These are phyloP conservation scores for Microctenopoma steveboyesi DNA, from an alignment of 2,797 vertebrate species.

Conservation along the genomic window DNA sequence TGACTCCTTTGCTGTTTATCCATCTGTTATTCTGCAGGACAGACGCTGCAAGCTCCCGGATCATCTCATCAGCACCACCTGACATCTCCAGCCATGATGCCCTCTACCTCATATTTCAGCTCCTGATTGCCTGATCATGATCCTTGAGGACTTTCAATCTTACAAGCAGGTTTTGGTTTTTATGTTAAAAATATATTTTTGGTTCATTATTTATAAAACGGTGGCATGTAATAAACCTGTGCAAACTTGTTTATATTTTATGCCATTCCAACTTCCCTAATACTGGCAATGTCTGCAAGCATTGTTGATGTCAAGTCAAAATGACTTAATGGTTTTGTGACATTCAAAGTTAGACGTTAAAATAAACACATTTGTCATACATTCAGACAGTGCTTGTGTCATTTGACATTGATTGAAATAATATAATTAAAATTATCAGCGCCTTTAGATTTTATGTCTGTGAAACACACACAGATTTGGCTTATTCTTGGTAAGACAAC, in stretches of 20 bases:
- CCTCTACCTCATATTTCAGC: constrained; percentile 75
- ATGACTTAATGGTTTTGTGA: background rate
- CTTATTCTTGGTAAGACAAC: background rate
- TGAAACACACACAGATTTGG: background rate
- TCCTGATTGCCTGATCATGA: constrained; percentile 41
- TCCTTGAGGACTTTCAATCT: background rate
- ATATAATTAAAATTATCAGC: background rate
- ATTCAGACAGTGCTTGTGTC: background rate
- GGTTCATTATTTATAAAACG: background rate
- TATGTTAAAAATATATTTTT: background rate
- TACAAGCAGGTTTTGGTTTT: background rate
- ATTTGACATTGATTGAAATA: background rate
- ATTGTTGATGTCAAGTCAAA: background rate
- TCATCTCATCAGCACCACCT: constrained; percentile 80
- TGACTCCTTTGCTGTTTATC: background rate
- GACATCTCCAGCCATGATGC: constrained; percentile 70
- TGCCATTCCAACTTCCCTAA: background rate
- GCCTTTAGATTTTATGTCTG: background rate
- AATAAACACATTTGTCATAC: constrained; percentile 1
- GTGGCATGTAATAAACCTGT: background rate
- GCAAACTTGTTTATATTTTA: background rate
- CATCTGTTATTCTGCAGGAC: constrained; percentile 61
- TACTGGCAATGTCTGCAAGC: background rate
- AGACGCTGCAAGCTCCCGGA: constrained; percentile 74
- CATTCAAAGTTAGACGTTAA: background rate